These are phyloP conservation scores for Spilogale gracilis DNA, from an alignment of 2,113 vertebrate species.

Conservation along the genomic window DNA sequence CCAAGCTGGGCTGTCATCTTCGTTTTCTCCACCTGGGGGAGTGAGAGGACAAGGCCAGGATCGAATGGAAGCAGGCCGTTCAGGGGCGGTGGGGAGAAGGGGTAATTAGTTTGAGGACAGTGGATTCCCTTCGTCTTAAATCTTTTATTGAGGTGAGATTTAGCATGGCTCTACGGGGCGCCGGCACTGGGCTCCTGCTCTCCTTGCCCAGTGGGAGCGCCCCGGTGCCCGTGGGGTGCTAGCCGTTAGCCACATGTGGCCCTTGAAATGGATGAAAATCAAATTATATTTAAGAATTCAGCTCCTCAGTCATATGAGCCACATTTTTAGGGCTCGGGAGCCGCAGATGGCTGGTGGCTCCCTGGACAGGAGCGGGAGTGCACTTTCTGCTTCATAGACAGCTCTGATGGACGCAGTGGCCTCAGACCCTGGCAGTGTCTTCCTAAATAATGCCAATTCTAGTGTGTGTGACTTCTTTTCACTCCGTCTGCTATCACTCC, in stretches of 20 bases:
- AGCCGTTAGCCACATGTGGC: background rate
- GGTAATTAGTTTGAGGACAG: background rate
- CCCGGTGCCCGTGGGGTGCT: background rate
- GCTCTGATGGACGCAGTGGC: background rate
- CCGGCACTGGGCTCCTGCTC: background rate
- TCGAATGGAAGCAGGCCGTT: too few relatives aligned
- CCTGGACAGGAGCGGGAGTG: background rate
- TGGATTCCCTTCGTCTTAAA: background rate
- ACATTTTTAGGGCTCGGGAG: background rate
- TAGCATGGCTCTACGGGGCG: background rate
- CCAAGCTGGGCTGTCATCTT: background rate
- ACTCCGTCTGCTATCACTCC: background rate
- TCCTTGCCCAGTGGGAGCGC: background rate
- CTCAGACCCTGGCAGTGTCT: background rate
- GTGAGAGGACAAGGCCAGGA: conserved; percentile 31
- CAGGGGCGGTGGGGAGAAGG: fast-evolving
- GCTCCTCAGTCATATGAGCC: background rate
- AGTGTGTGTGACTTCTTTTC: background rate
- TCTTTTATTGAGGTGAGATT: background rate
- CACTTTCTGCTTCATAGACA: background rate
- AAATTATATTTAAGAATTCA: background rate
- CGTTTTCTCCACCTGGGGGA: conserved; percentile 64
- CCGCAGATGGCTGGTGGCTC: background rate
- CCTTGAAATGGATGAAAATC: background rate
- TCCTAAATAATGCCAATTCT: background rate